Evolutionary conservation across 1,140 invertebrate genomes (phyloP), one percentile per base, ranked within the genome.

Genomic region (Brachionus sp.): DNA sequence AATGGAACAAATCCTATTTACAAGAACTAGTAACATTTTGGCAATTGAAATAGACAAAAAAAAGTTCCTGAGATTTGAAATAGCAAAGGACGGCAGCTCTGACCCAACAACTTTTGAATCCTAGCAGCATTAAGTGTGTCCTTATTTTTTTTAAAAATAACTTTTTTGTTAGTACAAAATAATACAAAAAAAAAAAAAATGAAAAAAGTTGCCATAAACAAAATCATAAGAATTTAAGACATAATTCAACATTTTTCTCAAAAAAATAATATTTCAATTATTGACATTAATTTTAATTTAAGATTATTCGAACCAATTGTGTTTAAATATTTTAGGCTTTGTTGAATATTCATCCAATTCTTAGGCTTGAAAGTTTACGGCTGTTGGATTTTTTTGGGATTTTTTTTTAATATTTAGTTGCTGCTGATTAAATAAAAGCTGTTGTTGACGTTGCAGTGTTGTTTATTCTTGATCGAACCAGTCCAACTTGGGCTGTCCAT

Each of bases 391-490:
- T 75, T 75, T 50, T 33, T 46, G 9, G 5, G 10, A 5, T 25
- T 25, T 75, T 25, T 75, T 75, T 75, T 29, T 25, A 13, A 44
- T 16, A 16, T 75, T 46, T 75, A 25, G 37, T 25, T 46, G 70
- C 70, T 75, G 70, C 70, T 75, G 70, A 75, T 75, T 75, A 75
- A 75, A 75, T 75, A 46, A 75, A 75, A 75, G 70, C 70, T 75
- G 70, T 75, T 75, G 70, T 75, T 75, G 70, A 75, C 44, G 70
- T 75, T 46, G 42, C 16, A 75, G 42, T 46, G 29, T 12, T 33
- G 37, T n/a, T 75, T 80, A 80, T 44, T 80, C 77, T 80, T 80
- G 77, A 62, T 80, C 77, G 77, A 80, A 80, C 77, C 77, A 80
- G 33, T 80, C 77, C 19, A 80, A 23, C 23, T 80, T 80, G 16